Conservation (phyloP, 35 echinoderm and acorn worm genomes). For the Strongylocentrotus purpuratus region DNA sequence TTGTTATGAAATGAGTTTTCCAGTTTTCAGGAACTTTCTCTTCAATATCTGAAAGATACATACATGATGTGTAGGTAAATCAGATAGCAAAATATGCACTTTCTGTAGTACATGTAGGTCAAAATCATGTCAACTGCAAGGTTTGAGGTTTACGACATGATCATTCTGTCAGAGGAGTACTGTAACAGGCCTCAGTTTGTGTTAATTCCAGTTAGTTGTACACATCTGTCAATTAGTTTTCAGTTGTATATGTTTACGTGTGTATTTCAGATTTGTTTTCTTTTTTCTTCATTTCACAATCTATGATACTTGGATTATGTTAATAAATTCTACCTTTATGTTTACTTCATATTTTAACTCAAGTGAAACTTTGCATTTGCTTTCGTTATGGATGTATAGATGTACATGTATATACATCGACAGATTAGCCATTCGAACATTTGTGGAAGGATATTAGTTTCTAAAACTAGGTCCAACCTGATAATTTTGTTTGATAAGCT, state of each 20-base stretch:
- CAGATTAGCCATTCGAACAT: background rate
- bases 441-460: no score
- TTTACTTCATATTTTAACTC: background rate
- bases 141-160: background rate
- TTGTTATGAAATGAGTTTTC: no score
- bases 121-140: no score
- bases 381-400: no score
- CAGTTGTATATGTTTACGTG: background rate
- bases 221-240: background rate
- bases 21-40: no score
- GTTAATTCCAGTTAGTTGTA: no score
- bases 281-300: background rate
- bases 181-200: background rate
- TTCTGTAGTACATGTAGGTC: no score
- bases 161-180: background rate
- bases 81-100: no score
- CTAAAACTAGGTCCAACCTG: no score
- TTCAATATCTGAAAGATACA: no score
- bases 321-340: constrained; percentile 12
- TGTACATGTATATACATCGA: background rate
- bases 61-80: no score
- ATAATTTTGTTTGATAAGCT: no score
- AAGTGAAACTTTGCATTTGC: background rate
- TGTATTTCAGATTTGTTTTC: background rate
- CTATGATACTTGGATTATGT: background rate